Evolutionary conservation across 2,888 invertebrate genomes (phyloP), one percentile per base, ranked within the genome.

Genomic region (Pegoplata infirma): DNA sequence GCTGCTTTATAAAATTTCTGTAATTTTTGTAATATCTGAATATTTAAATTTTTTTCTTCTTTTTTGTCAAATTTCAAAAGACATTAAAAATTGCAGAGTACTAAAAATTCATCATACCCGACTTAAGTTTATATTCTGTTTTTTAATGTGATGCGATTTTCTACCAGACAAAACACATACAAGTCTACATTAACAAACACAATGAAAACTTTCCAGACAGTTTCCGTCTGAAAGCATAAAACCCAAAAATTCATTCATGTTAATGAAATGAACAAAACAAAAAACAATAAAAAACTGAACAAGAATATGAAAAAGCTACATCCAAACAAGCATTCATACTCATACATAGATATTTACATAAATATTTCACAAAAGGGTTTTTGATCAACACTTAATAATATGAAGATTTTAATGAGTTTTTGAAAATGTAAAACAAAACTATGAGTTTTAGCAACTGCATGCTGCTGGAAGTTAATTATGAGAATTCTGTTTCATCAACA

Each of bases 131-230:
- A n/a, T n/a, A n/a, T n/a, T n/a, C n/a, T n/a, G n/a, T 32, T 6
- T 36, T 36, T 36, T 67, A 63, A 75, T 72, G 36, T 71, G 71
- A 71, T 71, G 61, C 49, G 46, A 32, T 72, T 56, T 74, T 63
- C 47, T 58, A 61, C 55, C 55, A 67, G 61, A 75, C 67, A 79
- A 75, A 55, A 75, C 56, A 66, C 67, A 66, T 40, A 56, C 49
- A 21, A 28, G 14, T 40, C 28, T 47, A 28, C 44, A 55, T 59
- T 66, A 28, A 78, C 51, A 32, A 53, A 67, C 19, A 79, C 75
- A 79, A 79, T 71, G 67, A 66, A 79, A 79, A 79, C 75, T 79
- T 79, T 79, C 75, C 79, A 79, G 79, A 79, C 79, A 66, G 66
- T 79, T 75, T 73, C 74, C 56, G 66, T 71, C 46, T 49, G 51